Evolutionary conservation across 2,888 invertebrate genomes (phyloP), one percentile per base, ranked within the genome.

Genomic region (Augiades crinisus): DNA sequence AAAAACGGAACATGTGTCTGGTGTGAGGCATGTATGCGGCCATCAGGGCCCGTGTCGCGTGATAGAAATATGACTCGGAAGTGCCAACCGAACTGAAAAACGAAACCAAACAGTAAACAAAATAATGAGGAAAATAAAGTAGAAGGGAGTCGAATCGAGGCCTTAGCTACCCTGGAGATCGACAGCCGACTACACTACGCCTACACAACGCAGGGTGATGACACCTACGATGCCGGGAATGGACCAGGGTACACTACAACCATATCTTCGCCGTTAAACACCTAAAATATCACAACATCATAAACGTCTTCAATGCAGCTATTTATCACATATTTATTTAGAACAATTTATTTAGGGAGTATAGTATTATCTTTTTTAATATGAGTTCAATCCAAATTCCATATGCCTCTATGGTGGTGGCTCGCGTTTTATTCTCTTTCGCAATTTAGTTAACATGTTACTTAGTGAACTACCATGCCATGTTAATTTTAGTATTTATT

Each of bases 51-150:
- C 58, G 84, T 83, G 85, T 85, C 72, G 62, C 75, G 81, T 81
- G 85, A 80, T 79, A 82, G 71, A 75, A 81, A 85, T 84, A 85
- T 84, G 87, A 87, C 84, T 72, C 72, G 63, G 68, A 72, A 78
- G 81, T 85, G 83, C 80, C 67, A 70, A 77, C 68, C 51, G 59
- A 72, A 65, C 63, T 70, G 63, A 74, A 68, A 67, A 65, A 65
- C 65, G 59, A 62, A 62, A 62, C 63, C 61, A 61, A 68, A 68
- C 56, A 67, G 62, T 63, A 54, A 62, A 63, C 64, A 67, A 68
- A 58, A 68, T 62, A 62, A 64, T 64, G 68, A 72, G 62, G 66
- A 65, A 65, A 68, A 67, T 65, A 66, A 66, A 68, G 53, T 64
- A 57, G 59, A 66, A 63, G 60, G 68, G 71, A 69, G 68, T 65